These are phyloP conservation scores for Kryptolebias ocellatus DNA, from an alignment of 2,797 vertebrate species.

Conservation along the genomic window DNA sequence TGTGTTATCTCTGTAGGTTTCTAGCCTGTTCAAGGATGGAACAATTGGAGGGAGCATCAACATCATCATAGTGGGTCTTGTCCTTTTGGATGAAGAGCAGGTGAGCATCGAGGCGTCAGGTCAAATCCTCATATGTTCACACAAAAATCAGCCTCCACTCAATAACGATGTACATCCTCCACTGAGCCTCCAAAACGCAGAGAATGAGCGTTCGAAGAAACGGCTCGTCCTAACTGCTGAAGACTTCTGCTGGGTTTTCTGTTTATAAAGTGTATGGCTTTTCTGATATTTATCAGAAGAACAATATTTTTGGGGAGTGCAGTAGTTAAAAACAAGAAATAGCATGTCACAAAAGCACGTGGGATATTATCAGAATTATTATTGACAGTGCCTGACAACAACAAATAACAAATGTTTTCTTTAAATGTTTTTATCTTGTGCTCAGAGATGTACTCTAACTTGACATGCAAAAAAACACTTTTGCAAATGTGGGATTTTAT, in stretches of 20 bases:
- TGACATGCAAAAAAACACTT: background rate
- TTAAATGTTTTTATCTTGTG: background rate
- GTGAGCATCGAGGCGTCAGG: conserved; percentile 66
- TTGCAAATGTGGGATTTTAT: background rate
- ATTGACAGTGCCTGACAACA: too few relatives aligned
- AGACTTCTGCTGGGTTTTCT: too few relatives aligned
- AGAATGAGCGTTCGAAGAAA: background rate
- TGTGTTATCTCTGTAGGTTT: conserved; percentile 82
- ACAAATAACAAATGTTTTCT: background rate
- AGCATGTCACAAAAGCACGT: too few relatives aligned
- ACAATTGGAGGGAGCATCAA: conserved; percentile 93
- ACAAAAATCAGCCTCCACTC: background rate
- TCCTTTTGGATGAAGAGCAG: conserved; percentile 92
- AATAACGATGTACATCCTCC: background rate
- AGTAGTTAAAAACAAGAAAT: too few relatives aligned
- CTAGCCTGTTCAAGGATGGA: conserved; percentile 91
- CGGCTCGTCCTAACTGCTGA: conserved; percentile 55
- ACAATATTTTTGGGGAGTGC: too few relatives aligned
- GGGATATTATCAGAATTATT: too few relatives aligned
- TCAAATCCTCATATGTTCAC: background rate
- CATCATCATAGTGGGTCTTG: conserved; percentile 89
- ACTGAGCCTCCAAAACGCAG: conserved; percentile 2
- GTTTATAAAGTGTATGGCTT: too few relatives aligned
- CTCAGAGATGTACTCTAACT: background rate
- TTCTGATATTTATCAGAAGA: too few relatives aligned